A percentile compares a stretch with the other conserved stretches of the same genome.
These are phyloP conservation scores for Cynopterus brachyotis DNA, from an alignment of 2,113 vertebrate genomes.

Conservation along the genomic window DNA sequence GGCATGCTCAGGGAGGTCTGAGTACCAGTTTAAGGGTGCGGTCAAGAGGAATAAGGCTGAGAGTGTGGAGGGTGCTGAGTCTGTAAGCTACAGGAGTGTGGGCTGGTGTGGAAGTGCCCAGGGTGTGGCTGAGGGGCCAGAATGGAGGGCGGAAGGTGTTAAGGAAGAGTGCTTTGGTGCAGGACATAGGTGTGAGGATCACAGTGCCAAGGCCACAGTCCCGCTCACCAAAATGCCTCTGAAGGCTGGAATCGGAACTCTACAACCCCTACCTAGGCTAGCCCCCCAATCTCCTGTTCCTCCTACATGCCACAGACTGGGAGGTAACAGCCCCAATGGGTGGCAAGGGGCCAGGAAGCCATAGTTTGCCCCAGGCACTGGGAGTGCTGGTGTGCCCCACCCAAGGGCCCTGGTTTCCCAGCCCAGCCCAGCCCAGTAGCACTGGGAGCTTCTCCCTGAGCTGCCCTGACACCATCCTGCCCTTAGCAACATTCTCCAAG, in stretches of 20 bases:
- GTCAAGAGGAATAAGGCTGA: not conserved
- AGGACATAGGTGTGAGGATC: not conserved
- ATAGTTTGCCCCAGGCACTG: conserved; percentile 65
- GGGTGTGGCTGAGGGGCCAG: not conserved
- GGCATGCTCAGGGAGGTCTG: not conserved
- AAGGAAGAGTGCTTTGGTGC: not conserved
- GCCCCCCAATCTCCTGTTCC: not conserved
- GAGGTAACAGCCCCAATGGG: conserved; percentile 16
- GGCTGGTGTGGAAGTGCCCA: not conserved
- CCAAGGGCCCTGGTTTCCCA: conserved; percentile 58
- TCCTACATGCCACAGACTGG: not conserved
- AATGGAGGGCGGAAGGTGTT: not conserved
- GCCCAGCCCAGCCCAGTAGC: conserved; percentile 70
- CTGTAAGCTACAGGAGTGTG: not conserved
- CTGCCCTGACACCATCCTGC: conserved; percentile 73
- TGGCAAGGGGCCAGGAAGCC: conserved; percentile 63
- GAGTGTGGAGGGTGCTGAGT: not conserved
- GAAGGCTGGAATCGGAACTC: not conserved
- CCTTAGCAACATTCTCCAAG: conserved; percentile 78
- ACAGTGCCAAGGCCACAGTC: not conserved
- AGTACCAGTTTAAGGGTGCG: not conserved
- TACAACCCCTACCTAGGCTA: not conserved
- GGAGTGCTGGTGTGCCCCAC: conserved; percentile 73
- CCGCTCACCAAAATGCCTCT: not conserved
- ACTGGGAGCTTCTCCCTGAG: conserved; percentile 71